Evolutionary conservation across 2,113 vertebrate species (phyloP).

Genomic region (Acanthochromis polyacanthus): DNA sequence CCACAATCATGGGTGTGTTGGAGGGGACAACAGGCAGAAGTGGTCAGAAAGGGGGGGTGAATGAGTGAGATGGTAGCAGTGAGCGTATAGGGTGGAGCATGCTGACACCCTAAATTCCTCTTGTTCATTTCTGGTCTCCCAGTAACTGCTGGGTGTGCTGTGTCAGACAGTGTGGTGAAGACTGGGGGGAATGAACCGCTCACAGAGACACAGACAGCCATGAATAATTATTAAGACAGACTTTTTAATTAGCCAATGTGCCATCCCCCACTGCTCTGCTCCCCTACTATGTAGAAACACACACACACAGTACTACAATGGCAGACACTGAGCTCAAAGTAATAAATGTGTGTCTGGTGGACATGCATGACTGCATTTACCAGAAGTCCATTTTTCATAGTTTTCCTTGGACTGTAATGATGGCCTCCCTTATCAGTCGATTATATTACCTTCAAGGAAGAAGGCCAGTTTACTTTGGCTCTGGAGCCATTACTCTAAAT

Average conservation of each 20-base stretch:
- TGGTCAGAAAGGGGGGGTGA: conserved; percentile 5
- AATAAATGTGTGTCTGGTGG: conserved; percentile 32
- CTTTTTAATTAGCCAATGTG: conserved; percentile 73
- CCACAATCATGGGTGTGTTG: conserved; percentile 64
- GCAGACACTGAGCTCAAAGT: conserved; percentile 11
- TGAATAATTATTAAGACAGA: conserved; percentile 56
- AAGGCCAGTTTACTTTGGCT: conserved; percentile 51
- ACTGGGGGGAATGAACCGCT: conserved; percentile 13
- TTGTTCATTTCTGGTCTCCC: conserved; percentile 53
- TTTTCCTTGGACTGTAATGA: conserved; percentile 57
- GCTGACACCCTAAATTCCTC: conserved; percentile 73
- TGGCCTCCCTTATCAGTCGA: conserved; percentile 53
- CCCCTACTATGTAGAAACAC: conserved; percentile 12
- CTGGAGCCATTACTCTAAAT: conserved; percentile 63
- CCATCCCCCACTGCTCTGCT: conserved; percentile 18
- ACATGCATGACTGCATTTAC: conserved; percentile 31
- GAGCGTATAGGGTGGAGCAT: conserved; percentile 46
- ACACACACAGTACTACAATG: conserved; percentile 18
- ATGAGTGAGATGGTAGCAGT: conserved; percentile 35
- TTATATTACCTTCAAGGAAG: conserved; percentile 39
- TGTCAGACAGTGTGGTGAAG: conserved; percentile 54
- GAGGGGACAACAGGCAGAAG: conserved; percentile 33
- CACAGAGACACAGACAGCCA: conserved; percentile 28
- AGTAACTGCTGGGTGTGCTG: conserved; percentile 66
- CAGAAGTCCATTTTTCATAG: conserved; percentile 37